A percentile compares a stretch with the other conserved stretches of the same genome.
These are phyloP conservation scores for Sericinus montela DNA, from an alignment of 2,888 invertebrate species.

Conservation along the genomic window DNA sequence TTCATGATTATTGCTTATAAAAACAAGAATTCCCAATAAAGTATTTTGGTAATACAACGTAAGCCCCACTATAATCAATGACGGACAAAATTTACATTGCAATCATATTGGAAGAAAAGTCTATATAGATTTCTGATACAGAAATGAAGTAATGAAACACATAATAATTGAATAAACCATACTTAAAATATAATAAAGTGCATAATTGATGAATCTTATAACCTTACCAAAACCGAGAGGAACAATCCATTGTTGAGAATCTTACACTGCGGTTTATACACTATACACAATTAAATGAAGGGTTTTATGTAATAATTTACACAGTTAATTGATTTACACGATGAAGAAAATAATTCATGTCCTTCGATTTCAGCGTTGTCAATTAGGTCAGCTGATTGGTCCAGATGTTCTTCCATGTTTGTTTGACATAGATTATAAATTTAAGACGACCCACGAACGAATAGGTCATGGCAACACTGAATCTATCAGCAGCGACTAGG, in stretches of 20 bases:
- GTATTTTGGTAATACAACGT: too few species aligned
- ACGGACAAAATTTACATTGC: too few species aligned
- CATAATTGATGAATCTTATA: constrained; percentile 6
- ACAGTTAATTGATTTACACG: constrained; percentile 51
- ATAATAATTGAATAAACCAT: constrained; percentile 15
- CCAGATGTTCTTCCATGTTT: constrained; percentile 27
- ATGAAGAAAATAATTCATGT: constrained; percentile 55
- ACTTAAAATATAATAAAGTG: background rate
- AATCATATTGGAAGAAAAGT: too few species aligned
- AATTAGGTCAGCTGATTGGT: constrained; percentile 57
- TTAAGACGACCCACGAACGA: too few species aligned
- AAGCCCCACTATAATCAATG: too few species aligned
- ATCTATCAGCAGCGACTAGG: too few species aligned
- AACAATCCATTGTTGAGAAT: constrained; percentile 21
- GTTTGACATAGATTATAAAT: background rate
- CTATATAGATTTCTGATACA: too few species aligned
- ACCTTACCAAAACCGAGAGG: constrained; percentile 23
- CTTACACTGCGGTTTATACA: constrained; percentile 15
- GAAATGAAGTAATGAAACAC: too few species aligned
- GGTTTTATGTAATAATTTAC: constrained; percentile 72
- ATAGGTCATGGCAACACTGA: too few species aligned
- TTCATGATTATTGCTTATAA: too few species aligned
- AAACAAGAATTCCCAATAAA: too few species aligned
- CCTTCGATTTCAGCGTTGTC: constrained; percentile 52
- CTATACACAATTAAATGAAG: constrained; percentile 22